Evolutionary conservation across 2,113 vertebrate species (phyloP), one percentile per base, ranked within the genome.

Genomic region (Hyperoodon ampullatus): DNA sequence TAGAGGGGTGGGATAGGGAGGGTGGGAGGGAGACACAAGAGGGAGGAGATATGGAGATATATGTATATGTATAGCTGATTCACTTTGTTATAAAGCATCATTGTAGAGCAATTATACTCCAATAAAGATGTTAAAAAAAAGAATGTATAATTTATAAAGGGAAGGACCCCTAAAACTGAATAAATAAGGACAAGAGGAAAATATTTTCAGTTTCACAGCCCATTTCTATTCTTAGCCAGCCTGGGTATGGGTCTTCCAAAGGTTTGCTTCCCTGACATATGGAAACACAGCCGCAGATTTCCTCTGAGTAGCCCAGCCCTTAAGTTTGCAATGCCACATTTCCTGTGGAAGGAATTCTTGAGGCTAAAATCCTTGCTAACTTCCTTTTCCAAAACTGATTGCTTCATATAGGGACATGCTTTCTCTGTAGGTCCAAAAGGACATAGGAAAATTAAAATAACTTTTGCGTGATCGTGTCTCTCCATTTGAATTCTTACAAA

Each of bases 331-430:
- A 95, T 74, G 75, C 60, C 81, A 63, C 33, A 39, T 66, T 97
- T 98, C 96, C 96, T 90, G 65, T 53, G 70, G 85, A 91, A 81
- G 85, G 77, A 95, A 94, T 97, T 96, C 61, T 84, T 72, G 75
- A 70, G 58, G 21, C n/a, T 39, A 26, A 39, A 77, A 90, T 88
- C 63, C 63, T 97, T 93, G 75, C 61, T 81, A 74, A 92, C 80
- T 94, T 89, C 90, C 70, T 55, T 88, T 97, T 85, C 16, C 72
- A 85, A 94, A 92, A 82, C 85, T 23, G 8, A 82, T 47, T 88
- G 42, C 65, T 75, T 96, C 78, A 71, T 50, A 28, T 7, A 61
- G 19, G 55, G 42, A 86, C 50, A 80, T 53, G 16, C 30, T 70
- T 95, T 84, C 21, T 92, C 47, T 55, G 0, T 47, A 63, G 60